phyloP scores from a whole-genome alignment of 2,113 vertebrate species.

The Callithrix jacchus region DNA sequence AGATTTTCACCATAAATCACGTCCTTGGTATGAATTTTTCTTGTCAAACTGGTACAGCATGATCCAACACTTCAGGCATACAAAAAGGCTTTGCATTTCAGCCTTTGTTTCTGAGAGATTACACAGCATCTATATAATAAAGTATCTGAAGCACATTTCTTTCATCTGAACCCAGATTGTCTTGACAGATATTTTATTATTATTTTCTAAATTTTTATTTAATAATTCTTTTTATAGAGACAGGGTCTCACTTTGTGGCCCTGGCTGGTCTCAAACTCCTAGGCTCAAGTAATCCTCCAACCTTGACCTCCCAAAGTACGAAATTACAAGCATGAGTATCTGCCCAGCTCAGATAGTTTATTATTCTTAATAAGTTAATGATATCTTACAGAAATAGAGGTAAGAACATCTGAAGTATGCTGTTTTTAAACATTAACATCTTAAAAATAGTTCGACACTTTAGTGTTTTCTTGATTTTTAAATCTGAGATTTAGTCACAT shows the following conservation, averaged over 20 bases:
- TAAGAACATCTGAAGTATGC: not conserved
- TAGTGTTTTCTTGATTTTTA: not conserved
- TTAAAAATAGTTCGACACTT: not conserved
- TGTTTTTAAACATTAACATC: constrained; percentile 18
- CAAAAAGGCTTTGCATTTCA: not conserved
- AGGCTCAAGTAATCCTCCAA: no score
- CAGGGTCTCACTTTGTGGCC: no score
- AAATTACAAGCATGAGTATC: no score
- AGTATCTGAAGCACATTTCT: not conserved
- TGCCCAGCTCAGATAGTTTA: not conserved
- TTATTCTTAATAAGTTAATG: constrained; percentile 2
- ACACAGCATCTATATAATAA: not conserved
- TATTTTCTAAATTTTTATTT: no score
- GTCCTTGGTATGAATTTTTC: not conserved
- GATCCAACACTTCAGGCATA: not conserved
- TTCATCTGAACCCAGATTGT: not conserved
- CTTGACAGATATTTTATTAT: not conserved
- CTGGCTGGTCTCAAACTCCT: no score
- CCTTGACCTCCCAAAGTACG: no score
- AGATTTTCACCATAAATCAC: not conserved
- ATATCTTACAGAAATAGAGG: not conserved
- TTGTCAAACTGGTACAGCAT: not conserved
- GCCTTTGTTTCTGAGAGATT: not conserved
- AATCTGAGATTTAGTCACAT: not conserved
- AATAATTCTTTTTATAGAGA: no score